Evolutionary conservation across 2,113 vertebrate genomes (phyloP), one percentile per base, ranked within the genome.

Genomic region (Crocuta crocuta): DNA sequence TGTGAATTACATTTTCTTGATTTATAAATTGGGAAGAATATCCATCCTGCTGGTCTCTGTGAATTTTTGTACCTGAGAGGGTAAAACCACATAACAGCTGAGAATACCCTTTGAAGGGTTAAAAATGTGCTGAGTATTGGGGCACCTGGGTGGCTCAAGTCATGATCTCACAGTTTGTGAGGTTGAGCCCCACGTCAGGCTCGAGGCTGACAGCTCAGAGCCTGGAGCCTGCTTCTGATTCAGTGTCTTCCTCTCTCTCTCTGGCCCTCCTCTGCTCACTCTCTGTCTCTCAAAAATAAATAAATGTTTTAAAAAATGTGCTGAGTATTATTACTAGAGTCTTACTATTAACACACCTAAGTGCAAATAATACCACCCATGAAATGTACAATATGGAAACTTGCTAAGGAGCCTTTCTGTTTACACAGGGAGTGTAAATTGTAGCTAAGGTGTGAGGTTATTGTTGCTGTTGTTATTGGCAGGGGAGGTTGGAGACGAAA

Each of bases 341-440:
- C 84, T 97, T 95, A 81, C 53, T 89, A 16, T 92, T 91, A 91
- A 91, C 82, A 98, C 63, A 95, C 45, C 66, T 83, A 93, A 92
- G 84, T 96, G 94, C 53, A 94, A 94, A 92, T 93, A 80, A 73
- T 86, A 92, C 50, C 86, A 91, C 61, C 85, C 31, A 2, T 80
- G 61, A 89, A 83, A 95, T 58, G 23, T 66, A 83, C 79, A 31
- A 4, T 58, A 45, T 97, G 86, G 80, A 91, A 95, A 93, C 87
- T 73, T 97, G 94, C 80, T 96, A 97, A 97, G 66, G 45, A 79
- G 63, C 86, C 89, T 96, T 83, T 89, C 70, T 91, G 26, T 97
- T 97, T 84, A 74, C 79, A 82, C 71, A 80, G 55, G 31, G 48
- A 97, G 88, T 91, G 81, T 87, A 39, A 94, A 97, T 89, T 85